Evolutionary conservation across 2,888 invertebrate species (phyloP), one percentile per base, ranked within the genome.

Genomic region (Himalopsyche tibetana): DNA sequence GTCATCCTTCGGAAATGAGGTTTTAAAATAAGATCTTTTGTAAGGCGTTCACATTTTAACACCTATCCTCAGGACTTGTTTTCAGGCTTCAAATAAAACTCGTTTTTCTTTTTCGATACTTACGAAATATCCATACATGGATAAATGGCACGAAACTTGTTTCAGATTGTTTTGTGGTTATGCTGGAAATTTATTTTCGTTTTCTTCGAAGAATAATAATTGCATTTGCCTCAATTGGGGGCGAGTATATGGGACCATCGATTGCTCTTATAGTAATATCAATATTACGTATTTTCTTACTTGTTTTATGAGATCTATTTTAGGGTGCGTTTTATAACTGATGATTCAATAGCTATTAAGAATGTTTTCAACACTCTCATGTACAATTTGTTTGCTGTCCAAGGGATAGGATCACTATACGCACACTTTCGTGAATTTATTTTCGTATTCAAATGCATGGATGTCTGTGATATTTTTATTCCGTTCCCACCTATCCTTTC

Each of bases 91-190:
- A 28, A 63, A n/a, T n/a, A 63, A 63, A 63, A 63, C 63, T 63
- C 63, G 63, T 63, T 63, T 63, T 51, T 51, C 9, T 28, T 63
- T 63, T 63, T 63, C 63, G 63, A 63, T 63, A 19, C 63, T 63
- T 28, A 63, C 63, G 28, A 63, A 63, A 63, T 63, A 63, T 19
- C 63, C 63, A n/a, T 63, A 63, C 63, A 63, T 63, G 63, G 63
- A 63, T 63, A 63, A 63, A 63, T 63, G 63, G 63, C 63, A 63
- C n/a, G 63, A 63, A 63, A 63, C 63, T 63, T 63, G 63, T 63
- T 63, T 63, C 63, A 19, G 19, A 63, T 19, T 63, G 63, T 63
- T 19, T 63, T 63, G 63, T 63, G 63, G 63, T 63, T 63, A 63
- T 63, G 19, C 19, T 19, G 63, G 9, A 19, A 63, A 8, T 8